phyloP scores from a whole-genome alignment of 2,888 invertebrate genomes.

The Carabus problematicus region DNA sequence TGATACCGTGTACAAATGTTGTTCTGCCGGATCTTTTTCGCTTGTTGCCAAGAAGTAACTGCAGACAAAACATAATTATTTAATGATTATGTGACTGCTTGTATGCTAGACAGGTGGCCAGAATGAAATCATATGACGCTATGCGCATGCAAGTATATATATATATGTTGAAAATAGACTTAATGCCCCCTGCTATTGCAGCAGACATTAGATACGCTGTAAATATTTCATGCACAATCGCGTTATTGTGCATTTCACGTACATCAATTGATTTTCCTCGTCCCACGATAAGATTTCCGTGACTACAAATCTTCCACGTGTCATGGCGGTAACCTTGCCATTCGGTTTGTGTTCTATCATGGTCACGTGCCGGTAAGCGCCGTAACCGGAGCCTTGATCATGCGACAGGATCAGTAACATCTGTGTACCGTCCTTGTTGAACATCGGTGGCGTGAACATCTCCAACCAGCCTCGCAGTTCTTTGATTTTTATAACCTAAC shows the following conservation, averaged over 20 bases:
- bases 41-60: constrained; percentile 89
- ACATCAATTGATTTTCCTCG: constrained; percentile 69
- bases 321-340: constrained; percentile 58
- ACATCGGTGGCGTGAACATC: constrained; percentile 73
- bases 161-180: no score
- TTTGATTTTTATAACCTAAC: constrained; percentile 47
- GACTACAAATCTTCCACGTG: constrained; percentile 73
- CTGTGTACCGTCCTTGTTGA: constrained; percentile 71
- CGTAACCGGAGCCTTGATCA: constrained; percentile 64
- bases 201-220: background rate
- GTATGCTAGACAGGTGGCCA: no score
- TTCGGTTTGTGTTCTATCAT: constrained; percentile 62
- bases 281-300: constrained; percentile 79
- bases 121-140: no score
- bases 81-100: no score
- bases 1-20: constrained; percentile 81
- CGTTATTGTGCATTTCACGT: constrained; percentile 54
- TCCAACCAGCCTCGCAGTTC: constrained; percentile 79
- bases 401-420: constrained; percentile 79
- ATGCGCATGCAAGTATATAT: no score
- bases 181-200: background rate
- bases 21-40: constrained; percentile 75
- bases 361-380: constrained; percentile 72
- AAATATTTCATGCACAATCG: background rate
- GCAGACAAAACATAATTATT: constrained; percentile 42